Base-by-base conservation (phyloP, 2,888 invertebrate species). In the Trichopoda pennipes region DNA sequence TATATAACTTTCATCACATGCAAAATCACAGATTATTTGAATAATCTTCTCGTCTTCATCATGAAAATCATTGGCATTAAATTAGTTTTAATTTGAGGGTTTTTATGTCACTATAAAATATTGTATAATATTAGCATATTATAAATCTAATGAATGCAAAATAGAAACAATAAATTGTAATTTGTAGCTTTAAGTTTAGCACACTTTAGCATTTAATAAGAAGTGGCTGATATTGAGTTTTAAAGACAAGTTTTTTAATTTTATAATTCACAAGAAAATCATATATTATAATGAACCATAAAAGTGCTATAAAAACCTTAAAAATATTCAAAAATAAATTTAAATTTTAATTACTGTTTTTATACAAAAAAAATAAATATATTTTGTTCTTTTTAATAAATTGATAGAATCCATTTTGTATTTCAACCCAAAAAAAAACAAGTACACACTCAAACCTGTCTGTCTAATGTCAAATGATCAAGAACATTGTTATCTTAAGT, bases 101-200 rank as follows among this genome's bases (percentile, higher is more conserved):
- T 10, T 63, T 63, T 49, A 16, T 63, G 17, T 6, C 63, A 35
- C 47, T 42, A 44, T 61, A 10, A 70, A 60, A 72, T 32, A 21
- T 49, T 69, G 16, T 17, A 58, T 35, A 58, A 47, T 35, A 72
- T 74, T 56, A 35, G 38, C 55, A 74, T 55, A 74, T 47, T 3
- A 49, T 3, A 44, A 28, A 56, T 8, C 6, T 28, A 28, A 28
- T 28, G 28, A 7, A 28, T 28, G 28, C 28, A 2, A 19, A 42
- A 38, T 55, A 23, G 8, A n/a, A 23, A 44, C 1, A 44, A 44
- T 12, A 17, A 74, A 14, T 49, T 47, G 9, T 23, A 49, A 64
- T 49, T 49, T 47, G 14, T 53, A 17, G 55, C 14, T 14, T 63
- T 2, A 56, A 38, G 47, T 61, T 55, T 63, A 55, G 53, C 61